A percentile compares a stretch with the other conserved stretches of the same genome.
phyloP scores from a whole-genome alignment of 2,797 vertebrate species.

The Siniperca scherzeri region DNA sequence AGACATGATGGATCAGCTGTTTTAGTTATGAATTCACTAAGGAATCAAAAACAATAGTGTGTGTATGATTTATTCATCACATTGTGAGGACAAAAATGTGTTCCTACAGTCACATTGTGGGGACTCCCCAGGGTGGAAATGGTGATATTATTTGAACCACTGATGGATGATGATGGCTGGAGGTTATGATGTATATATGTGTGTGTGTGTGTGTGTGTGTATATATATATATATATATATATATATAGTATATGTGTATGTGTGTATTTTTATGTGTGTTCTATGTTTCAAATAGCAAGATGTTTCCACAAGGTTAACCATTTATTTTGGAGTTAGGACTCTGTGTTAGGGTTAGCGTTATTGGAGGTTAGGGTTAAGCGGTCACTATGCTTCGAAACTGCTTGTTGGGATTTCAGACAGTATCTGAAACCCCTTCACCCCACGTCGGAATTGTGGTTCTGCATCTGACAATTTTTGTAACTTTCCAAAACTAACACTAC shows the following conservation, averaged over 20 bases:
- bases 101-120: neutral
- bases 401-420: too few relatives aligned
- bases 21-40: conserved; percentile 31
- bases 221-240: too few relatives aligned
- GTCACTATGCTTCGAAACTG: neutral
- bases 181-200: too few relatives aligned
- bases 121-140: neutral
- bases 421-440: neutral
- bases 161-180: neutral
- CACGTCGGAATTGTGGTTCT: too few relatives aligned
- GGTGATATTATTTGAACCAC: neutral
- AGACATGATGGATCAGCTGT: conserved; percentile 49
- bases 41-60: conserved; percentile 11
- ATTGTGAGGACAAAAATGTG: conserved; percentile 2
- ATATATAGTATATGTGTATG: too few relatives aligned
- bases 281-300: too few relatives aligned
- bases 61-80: conserved; percentile 3
- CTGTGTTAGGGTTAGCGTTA: too few relatives aligned
- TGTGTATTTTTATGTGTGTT: neutral
- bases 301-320: too few relatives aligned
- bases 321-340: too few relatives aligned
- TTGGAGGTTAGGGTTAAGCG: neutral
- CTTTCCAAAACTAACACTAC: too few relatives aligned
- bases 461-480: too few relatives aligned
- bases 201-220: too few relatives aligned